A percentile compares a stretch with the other conserved stretches of the same genome.
Conservation (phyloP, 2,888 invertebrate species). For the Cosmia trapezina region DNA sequence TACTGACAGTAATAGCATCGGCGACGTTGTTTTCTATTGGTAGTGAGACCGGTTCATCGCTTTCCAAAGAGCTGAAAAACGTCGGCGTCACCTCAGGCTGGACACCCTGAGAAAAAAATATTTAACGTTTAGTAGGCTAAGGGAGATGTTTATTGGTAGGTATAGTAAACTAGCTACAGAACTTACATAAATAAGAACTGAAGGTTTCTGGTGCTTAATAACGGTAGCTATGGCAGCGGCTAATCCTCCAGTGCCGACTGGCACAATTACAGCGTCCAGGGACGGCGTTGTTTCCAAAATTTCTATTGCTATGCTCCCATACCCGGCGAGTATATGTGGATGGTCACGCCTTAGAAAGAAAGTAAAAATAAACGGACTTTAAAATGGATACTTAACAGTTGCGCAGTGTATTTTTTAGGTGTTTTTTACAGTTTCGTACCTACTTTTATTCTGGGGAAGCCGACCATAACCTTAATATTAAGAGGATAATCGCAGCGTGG, state of each 20-base stretch:
- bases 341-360: constrained; percentile 95
- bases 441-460: not conserved
- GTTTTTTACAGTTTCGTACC: not conserved
- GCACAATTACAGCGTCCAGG: constrained; percentile 96
- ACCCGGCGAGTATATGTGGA: constrained; percentile 97
- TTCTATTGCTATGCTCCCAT: constrained; percentile 97
- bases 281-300: constrained; percentile 96
- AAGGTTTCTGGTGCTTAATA: constrained; percentile 95
- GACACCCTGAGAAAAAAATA: constrained; percentile 92
- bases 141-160: not conserved
- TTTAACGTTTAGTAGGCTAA: not conserved
- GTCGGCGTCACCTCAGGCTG: constrained; percentile 97
- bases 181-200: constrained; percentile 96
- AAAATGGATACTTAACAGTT: not conserved
- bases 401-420: not conserved
- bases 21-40: constrained; percentile 93
- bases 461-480: not conserved
- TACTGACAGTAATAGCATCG: constrained; percentile 95
- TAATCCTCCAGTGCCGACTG: constrained; percentile 97
- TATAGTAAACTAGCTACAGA: not conserved
- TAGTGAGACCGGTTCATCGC: constrained; percentile 91
- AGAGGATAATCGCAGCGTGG: too few relatives aligned
- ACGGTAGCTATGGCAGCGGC: constrained; percentile 96
- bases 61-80: constrained; percentile 93
- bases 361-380: not conserved